Percentiles rank a stretch among this genome's conserved stretches.
Conservation (phyloP, 2,797 vertebrate species). For the Epinephelus coioides region DNA sequence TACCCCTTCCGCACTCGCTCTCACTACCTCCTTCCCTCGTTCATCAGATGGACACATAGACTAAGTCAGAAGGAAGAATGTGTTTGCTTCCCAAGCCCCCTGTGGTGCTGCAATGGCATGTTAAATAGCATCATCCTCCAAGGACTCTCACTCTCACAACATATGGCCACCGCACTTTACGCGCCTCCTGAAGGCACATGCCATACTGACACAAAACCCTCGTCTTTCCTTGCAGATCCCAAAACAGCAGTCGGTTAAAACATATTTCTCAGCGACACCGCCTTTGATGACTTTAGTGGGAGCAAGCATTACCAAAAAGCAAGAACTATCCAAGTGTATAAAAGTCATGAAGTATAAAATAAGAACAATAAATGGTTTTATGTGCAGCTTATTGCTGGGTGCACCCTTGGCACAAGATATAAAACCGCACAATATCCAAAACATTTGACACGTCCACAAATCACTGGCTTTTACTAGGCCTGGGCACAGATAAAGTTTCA, state of each 20-base stretch:
- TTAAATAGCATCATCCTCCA: slow-evolving; percentile 60
- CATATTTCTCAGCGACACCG: slow-evolving; percentile 25
- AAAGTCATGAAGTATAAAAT: slow-evolving; percentile 66
- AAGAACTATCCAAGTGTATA: slow-evolving; percentile 46
- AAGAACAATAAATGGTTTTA: slow-evolving; percentile 65
- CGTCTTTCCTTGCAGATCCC: slow-evolving; percentile 21
- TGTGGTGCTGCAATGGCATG: slow-evolving; percentile 45
- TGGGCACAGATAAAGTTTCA: slow-evolving; percentile 60
- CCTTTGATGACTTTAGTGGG: slow-evolving; percentile 43
- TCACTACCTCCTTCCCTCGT: slow-evolving; percentile 22
- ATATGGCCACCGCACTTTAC: slow-evolving; percentile 52
- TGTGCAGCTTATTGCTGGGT: slow-evolving; percentile 53
- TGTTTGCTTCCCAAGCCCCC: slow-evolving; percentile 40
- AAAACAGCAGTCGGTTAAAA: slow-evolving; percentile 20
- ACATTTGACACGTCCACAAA: slow-evolving; percentile 60
- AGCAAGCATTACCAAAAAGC: slow-evolving; percentile 28
- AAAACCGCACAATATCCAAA: slow-evolving; percentile 66
- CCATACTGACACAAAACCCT: slow-evolving; percentile 26
- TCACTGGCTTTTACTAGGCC: slow-evolving; percentile 65
- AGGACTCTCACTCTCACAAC: slow-evolving; percentile 41
- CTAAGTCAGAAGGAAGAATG: slow-evolving; percentile 42
- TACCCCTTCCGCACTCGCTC: slow-evolving; percentile 13
- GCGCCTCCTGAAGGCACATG: slow-evolving; percentile 33
- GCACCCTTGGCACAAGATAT: slow-evolving; percentile 45
- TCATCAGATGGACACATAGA: slow-evolving; percentile 55